These are phyloP conservation scores for Paraplagusia blochii DNA, from an alignment of 2,113 vertebrate species.

Conservation along the genomic window DNA sequence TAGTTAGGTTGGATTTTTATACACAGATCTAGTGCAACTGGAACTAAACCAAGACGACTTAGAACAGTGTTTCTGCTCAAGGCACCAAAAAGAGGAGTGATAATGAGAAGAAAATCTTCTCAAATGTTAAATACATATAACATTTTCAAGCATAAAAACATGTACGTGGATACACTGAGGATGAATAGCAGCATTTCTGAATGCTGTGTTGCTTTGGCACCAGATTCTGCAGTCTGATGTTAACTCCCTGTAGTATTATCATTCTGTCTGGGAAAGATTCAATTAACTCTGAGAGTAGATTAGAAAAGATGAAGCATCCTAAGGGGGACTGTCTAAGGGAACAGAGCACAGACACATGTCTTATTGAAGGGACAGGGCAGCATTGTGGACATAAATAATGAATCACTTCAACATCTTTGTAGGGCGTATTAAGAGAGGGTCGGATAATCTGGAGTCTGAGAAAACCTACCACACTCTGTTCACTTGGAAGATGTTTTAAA, in stretches of 20 bases:
- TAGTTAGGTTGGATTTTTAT: too few species aligned
- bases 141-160: too few species aligned
- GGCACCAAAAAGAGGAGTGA: too few species aligned
- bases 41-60: too few species aligned
- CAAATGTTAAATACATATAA: too few species aligned
- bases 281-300: slow-evolving; percentile 33
- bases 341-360: slow-evolving; percentile 23
- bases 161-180: too few species aligned
- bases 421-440: slow-evolving; percentile 40
- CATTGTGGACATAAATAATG: slow-evolving; percentile 50
- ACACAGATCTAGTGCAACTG: too few species aligned
- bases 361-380: slow-evolving; percentile 38
- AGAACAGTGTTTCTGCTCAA: too few species aligned
- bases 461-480: background rate
- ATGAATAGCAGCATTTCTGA: background rate
- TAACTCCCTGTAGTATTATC: slow-evolving; percentile 19
- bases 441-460: slow-evolving; percentile 14
- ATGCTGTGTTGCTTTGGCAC: background rate
- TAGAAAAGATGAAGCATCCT: slow-evolving; percentile 26
- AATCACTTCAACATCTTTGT: slow-evolving; percentile 6
- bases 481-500: background rate
- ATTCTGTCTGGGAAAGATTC: slow-evolving; percentile 26
- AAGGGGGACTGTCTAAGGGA: slow-evolving; percentile 23
- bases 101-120: too few species aligned
- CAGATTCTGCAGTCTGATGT: background rate